These are phyloP conservation scores for Molossus molossus DNA, from an alignment of 2,797 vertebrate species.

Conservation along the genomic window DNA sequence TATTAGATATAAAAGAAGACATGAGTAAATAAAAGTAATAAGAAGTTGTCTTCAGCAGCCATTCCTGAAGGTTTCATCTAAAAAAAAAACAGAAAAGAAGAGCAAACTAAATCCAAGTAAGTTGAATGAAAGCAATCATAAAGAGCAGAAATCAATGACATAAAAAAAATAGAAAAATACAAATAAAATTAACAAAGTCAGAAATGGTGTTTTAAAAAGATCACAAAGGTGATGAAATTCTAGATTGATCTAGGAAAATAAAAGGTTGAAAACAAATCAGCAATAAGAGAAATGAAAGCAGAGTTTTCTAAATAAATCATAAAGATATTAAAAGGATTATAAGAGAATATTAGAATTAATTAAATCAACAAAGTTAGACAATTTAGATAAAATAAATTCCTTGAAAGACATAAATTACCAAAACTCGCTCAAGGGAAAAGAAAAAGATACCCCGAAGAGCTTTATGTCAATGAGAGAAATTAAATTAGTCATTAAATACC, in stretches of 20 bases:
- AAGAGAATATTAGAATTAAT: not conserved
- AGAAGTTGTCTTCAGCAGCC: not conserved
- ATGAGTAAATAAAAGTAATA: not conserved
- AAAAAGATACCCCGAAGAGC: not conserved
- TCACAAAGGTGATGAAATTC: not conserved
- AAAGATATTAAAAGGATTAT: not conserved
- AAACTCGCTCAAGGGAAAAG: not conserved
- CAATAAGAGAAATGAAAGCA: not conserved
- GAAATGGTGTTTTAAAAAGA: constrained; percentile 15
- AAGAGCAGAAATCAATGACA: not conserved
- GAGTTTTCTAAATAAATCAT: not conserved
- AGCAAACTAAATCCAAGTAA: not conserved
- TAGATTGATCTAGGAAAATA: not conserved
- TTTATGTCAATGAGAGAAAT: not conserved
- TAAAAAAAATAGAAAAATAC: not conserved
- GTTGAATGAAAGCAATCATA: constrained; percentile 29
- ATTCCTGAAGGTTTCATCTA: not conserved
- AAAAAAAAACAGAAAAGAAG: not conserved
- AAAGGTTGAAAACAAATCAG: constrained; percentile 19
- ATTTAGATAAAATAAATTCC: constrained; percentile 14
- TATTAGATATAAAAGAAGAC: constrained; percentile 1
- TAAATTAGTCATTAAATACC: constrained; percentile 16
- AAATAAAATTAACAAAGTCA: not conserved
- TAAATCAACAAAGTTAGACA: not conserved
- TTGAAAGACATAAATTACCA: not conserved